Conservation (phyloP, 2,113 vertebrate genomes). For the Eira barbara region DNA sequence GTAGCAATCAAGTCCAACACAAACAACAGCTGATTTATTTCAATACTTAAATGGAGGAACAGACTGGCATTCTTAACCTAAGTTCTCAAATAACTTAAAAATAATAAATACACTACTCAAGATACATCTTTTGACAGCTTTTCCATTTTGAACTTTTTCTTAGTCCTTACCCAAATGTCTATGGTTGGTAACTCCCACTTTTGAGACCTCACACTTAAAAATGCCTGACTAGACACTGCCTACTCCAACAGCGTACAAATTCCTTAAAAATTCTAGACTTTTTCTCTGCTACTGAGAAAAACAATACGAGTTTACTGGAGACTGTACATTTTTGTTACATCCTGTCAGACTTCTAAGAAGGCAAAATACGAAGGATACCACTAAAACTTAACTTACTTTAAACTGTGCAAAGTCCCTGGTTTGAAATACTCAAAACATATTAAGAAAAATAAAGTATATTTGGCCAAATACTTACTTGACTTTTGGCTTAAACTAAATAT, state of each 20-base stretch:
- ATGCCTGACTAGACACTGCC: neutral
- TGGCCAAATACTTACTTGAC: neutral
- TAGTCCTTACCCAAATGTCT: neutral
- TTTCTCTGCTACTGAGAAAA: neutral
- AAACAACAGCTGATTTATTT: neutral
- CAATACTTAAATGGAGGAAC: constrained; percentile 23
- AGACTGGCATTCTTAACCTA: neutral
- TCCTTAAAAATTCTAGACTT: constrained; percentile 24
- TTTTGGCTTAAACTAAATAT: neutral
- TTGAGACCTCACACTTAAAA: constrained; percentile 9
- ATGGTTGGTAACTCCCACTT: neutral
- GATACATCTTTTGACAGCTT: constrained; percentile 2
- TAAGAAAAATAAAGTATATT: constrained; percentile 25
- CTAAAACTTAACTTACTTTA: constrained; percentile 18
- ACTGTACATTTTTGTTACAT: neutral
- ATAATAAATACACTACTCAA: constrained; percentile 51
- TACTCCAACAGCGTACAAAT: neutral
- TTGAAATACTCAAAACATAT: neutral
- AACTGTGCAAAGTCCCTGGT: neutral
- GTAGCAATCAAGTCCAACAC: neutral
- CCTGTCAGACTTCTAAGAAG: constrained; percentile 9
- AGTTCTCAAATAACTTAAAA: constrained; percentile 69
- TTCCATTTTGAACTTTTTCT: constrained; percentile 2
- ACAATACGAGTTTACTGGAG: neutral
- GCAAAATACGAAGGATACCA: neutral